Percentiles rank a stretch among this genome's conserved stretches.
These are phyloP conservation scores for Meandrusa payeni DNA, from an alignment of 2,888 invertebrate species.

Conservation along the genomic window DNA sequence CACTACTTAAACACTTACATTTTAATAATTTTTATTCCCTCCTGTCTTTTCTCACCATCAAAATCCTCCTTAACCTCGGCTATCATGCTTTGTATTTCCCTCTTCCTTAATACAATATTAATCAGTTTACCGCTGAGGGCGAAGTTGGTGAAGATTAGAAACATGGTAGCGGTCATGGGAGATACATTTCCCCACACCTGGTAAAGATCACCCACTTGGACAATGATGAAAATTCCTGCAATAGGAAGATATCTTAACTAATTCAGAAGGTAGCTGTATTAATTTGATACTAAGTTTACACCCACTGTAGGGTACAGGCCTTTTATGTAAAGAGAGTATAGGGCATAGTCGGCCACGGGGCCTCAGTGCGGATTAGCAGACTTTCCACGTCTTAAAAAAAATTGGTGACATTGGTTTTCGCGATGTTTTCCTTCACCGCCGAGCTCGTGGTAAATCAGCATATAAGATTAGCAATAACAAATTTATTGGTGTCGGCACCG, in stretches of 20 bases:
- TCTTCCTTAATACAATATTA: constrained; percentile 39
- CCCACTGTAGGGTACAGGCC: too few relatives aligned
- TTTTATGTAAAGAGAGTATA: too few relatives aligned
- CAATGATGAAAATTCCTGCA: constrained; percentile 50
- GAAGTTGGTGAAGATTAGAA: constrained; percentile 56
- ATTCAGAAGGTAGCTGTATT: constrained; percentile 26
- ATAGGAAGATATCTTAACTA: constrained; percentile 8
- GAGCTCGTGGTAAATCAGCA: too few relatives aligned
- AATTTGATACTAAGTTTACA: too few relatives aligned
- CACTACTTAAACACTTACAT: too few relatives aligned
- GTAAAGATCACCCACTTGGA: constrained; percentile 60
- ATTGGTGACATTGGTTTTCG: too few relatives aligned
- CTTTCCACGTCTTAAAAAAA: too few relatives aligned
- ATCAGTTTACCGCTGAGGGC: constrained; percentile 49
- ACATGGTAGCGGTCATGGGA: constrained; percentile 55
- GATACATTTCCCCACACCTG: constrained; percentile 58
- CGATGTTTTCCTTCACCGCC: too few relatives aligned
- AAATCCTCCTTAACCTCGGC: constrained; percentile 41
- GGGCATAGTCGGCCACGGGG: too few relatives aligned
- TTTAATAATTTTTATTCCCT: constrained; percentile 40
- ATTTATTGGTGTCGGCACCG: too few relatives aligned
- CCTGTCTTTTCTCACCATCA: constrained; percentile 31
- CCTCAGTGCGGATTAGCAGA: too few relatives aligned
- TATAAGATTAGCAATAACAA: too few relatives aligned
- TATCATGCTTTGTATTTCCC: constrained; percentile 42